Conservation (phyloP, 2,888 invertebrate species). For the Hipparchia semele region DNA sequence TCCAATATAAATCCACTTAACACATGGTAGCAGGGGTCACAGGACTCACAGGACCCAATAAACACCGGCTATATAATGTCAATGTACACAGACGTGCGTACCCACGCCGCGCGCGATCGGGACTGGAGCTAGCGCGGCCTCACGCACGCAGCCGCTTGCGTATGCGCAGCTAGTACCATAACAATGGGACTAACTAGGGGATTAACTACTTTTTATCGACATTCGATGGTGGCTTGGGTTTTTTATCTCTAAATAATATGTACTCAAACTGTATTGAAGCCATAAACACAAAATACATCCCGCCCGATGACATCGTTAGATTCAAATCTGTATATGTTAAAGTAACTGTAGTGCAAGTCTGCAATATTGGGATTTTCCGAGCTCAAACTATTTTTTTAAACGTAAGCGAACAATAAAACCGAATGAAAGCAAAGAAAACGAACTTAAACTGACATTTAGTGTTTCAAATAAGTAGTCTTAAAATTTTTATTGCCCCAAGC, state of each 20-base stretch:
- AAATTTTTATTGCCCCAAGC: background rate
- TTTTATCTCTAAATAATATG: conserved; percentile 3
- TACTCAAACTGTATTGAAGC: background rate
- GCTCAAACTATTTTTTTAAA: background rate
- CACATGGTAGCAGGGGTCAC: conserved; percentile 64
- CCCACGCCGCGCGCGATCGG: conserved; percentile 53
- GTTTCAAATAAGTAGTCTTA: background rate
- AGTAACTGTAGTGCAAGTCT: background rate
- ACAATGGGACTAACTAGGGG: conserved; percentile 32
- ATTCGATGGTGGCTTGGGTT: conserved; percentile 17
- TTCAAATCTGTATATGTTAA: background rate
- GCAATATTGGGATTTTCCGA: background rate
- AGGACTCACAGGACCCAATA: conserved; percentile 25
- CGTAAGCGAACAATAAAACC: too few species aligned
- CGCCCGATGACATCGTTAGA: background rate
- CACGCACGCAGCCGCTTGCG: conserved; percentile 39
- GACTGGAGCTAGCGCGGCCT: conserved; percentile 51
- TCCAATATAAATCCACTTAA: conserved; percentile 53
- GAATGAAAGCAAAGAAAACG: too few species aligned
- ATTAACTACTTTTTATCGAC: conserved; percentile 23
- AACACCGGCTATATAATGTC: conserved; percentile 3
- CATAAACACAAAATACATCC: background rate
- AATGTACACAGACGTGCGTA: conserved; percentile 49
- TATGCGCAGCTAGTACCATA: conserved; percentile 31
- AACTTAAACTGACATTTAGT: too few species aligned